phyloP scores from a whole-genome alignment of 2,888 invertebrate genomes.

The Crossocerus cetratus region DNA sequence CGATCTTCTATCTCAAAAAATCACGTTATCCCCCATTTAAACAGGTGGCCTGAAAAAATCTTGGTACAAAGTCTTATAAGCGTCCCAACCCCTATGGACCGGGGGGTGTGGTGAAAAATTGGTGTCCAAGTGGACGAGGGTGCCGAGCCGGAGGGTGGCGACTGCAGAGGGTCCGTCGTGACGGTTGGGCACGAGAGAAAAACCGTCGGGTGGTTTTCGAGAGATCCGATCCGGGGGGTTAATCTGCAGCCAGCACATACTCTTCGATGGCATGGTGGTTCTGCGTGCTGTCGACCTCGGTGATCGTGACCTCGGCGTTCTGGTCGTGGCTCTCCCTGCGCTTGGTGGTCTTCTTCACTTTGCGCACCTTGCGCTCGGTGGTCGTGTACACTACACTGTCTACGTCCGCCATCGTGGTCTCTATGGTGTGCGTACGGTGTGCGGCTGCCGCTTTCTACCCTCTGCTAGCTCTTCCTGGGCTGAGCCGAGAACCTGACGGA shows the following conservation, averaged over 20 bases:
- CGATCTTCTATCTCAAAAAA: too few relatives aligned
- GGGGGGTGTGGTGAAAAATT: too few relatives aligned
- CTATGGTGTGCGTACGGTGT: slow-evolving; percentile 8
- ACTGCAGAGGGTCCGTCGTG: background rate
- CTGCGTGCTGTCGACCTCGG: slow-evolving; percentile 86
- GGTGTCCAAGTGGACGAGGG: too few relatives aligned
- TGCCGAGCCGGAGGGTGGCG: background rate
- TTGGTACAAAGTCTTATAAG: too few relatives aligned
- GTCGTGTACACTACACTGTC: slow-evolving; percentile 92
- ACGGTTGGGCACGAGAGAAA: background rate
- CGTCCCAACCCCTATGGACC: too few relatives aligned
- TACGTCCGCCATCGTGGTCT: slow-evolving; percentile 89
- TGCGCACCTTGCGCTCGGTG: slow-evolving; percentile 91
- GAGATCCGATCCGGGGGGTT: slow-evolving; percentile 2
- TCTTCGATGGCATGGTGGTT: slow-evolving; percentile 85
- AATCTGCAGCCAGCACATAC: slow-evolving; percentile 86
- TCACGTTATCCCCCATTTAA: too few relatives aligned
- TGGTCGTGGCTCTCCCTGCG: slow-evolving; percentile 88
- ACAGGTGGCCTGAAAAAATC: too few relatives aligned
- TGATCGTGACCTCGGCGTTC: slow-evolving; percentile 87
- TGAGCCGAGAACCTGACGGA: too few relatives aligned
- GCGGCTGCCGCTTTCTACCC: slow-evolving; percentile 18
- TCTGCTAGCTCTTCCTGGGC: slow-evolving; percentile 9
- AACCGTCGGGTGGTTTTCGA: too few relatives aligned
- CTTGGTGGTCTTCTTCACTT: slow-evolving; percentile 92